Conservation (phyloP, 1,140 invertebrate genomes). For the Asobara japonica region DNA sequence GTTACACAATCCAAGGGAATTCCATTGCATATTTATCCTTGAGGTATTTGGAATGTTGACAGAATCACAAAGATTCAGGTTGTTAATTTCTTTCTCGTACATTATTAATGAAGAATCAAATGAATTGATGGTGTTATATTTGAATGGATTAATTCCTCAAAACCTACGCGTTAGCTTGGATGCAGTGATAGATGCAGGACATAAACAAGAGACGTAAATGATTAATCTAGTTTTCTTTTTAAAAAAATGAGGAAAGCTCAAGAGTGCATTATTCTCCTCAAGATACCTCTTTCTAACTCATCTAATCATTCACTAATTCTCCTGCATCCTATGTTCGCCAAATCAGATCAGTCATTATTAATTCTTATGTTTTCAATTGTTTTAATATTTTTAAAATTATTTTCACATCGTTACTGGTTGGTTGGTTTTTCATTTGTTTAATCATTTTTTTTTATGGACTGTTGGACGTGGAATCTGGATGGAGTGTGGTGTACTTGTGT, state of each 20-base stretch:
- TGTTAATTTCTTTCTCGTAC: background rate
- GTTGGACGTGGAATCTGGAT: slow-evolving; percentile 63
- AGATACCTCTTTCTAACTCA: background rate
- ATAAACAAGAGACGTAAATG: background rate
- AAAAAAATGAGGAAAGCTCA: slow-evolving; percentile 38
- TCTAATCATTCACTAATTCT: slow-evolving; percentile 13
- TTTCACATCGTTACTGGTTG: slow-evolving; percentile 47
- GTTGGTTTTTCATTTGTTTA: slow-evolving; percentile 38
- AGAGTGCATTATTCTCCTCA: slow-evolving; percentile 17
- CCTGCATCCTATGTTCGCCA: slow-evolving; percentile 33
- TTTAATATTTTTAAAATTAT: slow-evolving; percentile 39
- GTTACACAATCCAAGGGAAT: background rate
- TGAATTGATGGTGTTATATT: background rate
- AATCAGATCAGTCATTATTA: slow-evolving; percentile 37
- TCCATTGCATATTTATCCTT: background rate
- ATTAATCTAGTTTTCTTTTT: slow-evolving; percentile 16
- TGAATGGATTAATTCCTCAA: slow-evolving; percentile 8
- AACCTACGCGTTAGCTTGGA: background rate
- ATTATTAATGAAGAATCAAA: slow-evolving; percentile 7
- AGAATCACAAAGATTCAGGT: background rate
- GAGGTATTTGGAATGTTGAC: background rate
- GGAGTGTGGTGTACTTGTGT: slow-evolving; percentile 59
- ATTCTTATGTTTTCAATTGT: slow-evolving; percentile 24
- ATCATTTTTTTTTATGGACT: slow-evolving; percentile 49
- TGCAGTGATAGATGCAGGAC: background rate